Evolutionary conservation across 2,797 vertebrate genomes (phyloP).

Genomic region (Catamblyrhynchus diadema): DNA sequence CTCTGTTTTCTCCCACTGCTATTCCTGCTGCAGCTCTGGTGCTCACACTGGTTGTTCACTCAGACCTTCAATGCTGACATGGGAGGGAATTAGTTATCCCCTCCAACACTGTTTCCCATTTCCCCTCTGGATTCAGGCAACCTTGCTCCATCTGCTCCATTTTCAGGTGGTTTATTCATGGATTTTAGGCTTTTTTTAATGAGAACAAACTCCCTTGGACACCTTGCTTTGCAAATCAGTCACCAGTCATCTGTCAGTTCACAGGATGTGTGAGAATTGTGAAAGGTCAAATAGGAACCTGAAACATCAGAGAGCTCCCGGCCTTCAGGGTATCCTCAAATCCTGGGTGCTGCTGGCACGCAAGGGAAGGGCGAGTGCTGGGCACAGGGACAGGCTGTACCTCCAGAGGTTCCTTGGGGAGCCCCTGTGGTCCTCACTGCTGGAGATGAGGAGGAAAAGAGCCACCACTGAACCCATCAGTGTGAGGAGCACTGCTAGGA

Average conservation of each 20-base stretch:
- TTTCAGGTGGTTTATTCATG: not conserved
- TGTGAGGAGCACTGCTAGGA: not conserved
- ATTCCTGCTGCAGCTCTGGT: rapidly evolving
- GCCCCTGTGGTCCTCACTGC: rapidly evolving
- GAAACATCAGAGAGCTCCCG: not conserved
- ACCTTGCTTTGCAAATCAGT: constrained; percentile 53
- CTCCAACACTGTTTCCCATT: not conserved
- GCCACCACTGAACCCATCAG: not conserved
- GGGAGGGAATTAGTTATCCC: not conserved
- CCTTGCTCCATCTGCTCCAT: not conserved
- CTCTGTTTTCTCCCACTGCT: not conserved
- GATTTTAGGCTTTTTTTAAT: not conserved
- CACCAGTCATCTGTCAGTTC: constrained; percentile 35
- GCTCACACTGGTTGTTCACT: rapidly evolving
- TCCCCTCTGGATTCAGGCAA: not conserved
- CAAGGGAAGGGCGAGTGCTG: rapidly evolving
- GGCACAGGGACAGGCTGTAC: not conserved
- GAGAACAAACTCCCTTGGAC: constrained; percentile 17
- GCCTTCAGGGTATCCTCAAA: not conserved
- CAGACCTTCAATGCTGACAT: rapidly evolving
- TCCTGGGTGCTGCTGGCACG: not conserved
- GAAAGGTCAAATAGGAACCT: constrained; percentile 49
- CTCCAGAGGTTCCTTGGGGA: not conserved
- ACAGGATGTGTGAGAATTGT: constrained; percentile 3
- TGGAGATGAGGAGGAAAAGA: not conserved